These are phyloP conservation scores for Arrhopalites spinosus DNA, from an alignment of 2,888 invertebrate genomes.

Conservation along the genomic window DNA sequence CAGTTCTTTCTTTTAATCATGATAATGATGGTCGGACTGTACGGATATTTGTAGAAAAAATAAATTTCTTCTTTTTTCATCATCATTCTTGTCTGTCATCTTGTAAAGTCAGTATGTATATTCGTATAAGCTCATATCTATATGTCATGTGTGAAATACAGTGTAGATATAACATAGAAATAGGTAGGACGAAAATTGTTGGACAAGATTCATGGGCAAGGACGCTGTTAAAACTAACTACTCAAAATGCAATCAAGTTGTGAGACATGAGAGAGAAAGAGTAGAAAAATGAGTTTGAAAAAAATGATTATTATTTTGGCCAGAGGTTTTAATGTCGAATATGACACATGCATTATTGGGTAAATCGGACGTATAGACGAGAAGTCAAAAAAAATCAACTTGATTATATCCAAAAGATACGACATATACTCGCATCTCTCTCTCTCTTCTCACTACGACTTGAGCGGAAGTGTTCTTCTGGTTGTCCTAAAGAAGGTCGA, in stretches of 20 bases:
- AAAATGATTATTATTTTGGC: background rate
- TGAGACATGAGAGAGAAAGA: too few species aligned
- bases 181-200: too few species aligned
- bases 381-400: too few species aligned
- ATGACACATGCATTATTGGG: background rate
- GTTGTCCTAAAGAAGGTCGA: constrained; percentile 20
- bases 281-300: background rate
- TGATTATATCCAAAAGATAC: too few species aligned
- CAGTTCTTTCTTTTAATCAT: background rate
- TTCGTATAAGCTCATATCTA: constrained; percentile 1
- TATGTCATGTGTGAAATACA: background rate
- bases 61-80: too few species aligned
- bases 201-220: constrained; percentile 11
- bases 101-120: background rate
- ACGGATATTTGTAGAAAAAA: background rate
- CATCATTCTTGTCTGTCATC: background rate
- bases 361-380: constrained; percentile 24
- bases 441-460: too few species aligned
- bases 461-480: constrained; percentile 18
- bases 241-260: background rate
- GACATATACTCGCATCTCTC: too few species aligned
- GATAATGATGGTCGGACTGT: background rate
- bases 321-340: background rate
- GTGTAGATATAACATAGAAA: background rate
- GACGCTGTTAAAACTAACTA: background rate